Conservation (phyloP, 2,888 invertebrate species). For the Agrypnus murinus region DNA sequence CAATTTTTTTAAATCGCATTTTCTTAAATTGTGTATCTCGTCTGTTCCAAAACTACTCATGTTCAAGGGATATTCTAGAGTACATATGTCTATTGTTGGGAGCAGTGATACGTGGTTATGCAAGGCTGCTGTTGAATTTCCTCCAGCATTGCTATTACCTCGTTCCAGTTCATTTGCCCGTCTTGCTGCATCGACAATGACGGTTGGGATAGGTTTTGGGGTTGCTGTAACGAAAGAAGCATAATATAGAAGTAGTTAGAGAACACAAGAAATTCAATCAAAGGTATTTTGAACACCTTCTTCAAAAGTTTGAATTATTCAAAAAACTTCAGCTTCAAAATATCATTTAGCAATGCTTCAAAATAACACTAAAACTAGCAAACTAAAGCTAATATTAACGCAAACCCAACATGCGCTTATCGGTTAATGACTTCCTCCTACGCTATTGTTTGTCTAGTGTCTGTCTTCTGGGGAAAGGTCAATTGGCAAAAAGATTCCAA, state of each 20-base stretch:
- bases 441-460: no score
- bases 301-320: no score
- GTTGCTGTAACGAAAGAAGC: conserved; percentile 65
- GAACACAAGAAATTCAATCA: no score
- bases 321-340: no score
- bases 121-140: conserved; percentile 65
- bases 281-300: no score
- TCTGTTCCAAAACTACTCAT: conserved; percentile 41
- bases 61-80: conserved; percentile 67
- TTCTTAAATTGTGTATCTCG: conserved; percentile 42
- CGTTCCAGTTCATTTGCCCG: conserved; percentile 63
- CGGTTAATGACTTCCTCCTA: no score
- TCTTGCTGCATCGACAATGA: conserved; percentile 67
- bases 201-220: conserved; percentile 70
- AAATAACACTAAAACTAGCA: no score
- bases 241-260: conserved; percentile 28
- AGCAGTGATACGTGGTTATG: conserved; percentile 65
- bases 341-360: no score
- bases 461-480: no score
- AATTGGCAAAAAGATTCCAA: no score
- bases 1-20: conserved; percentile 63
- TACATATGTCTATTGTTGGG: conserved; percentile 71
- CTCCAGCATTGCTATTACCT: conserved; percentile 63
- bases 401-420: no score
- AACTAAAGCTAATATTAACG: no score